phyloP scores from a whole-genome alignment of 2,888 invertebrate genomes.

The Sarcophaga carnaria region DNA sequence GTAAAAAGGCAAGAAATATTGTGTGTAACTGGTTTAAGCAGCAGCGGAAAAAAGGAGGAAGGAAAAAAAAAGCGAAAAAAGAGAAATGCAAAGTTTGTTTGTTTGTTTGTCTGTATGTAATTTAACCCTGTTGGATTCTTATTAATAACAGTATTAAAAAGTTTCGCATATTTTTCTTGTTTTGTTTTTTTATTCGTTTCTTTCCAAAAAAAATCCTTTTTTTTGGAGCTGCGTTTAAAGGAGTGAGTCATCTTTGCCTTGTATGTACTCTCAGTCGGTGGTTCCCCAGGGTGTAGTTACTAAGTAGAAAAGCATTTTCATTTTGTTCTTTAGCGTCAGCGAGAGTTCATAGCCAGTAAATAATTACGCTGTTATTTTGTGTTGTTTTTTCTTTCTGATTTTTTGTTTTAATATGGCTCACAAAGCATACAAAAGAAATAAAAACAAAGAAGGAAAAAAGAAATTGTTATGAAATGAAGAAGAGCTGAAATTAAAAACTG shows the following conservation, averaged over 20 bases:
- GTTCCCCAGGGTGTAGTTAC: constrained; percentile 66
- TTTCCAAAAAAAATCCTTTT: background rate
- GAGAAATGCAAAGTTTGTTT: constrained; percentile 20
- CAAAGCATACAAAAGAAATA: constrained; percentile 33
- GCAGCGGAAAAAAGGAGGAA: too few relatives aligned
- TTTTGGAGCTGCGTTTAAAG: background rate
- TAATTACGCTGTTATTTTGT: constrained; percentile 58
- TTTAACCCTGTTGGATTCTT: constrained; percentile 67
- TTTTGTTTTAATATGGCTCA: constrained; percentile 39
- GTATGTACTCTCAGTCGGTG: constrained; percentile 16
- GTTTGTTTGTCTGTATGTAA: constrained; percentile 52
- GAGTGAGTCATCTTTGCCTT: constrained; percentile 45
- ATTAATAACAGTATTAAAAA: constrained; percentile 66
- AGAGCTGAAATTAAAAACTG: constrained; percentile 47
- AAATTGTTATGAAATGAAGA: constrained; percentile 42
- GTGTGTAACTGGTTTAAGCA: too few relatives aligned
- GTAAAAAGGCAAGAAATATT: constrained; percentile 19
- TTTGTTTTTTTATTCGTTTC: background rate
- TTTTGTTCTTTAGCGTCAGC: constrained; percentile 8
- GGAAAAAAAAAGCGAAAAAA: background rate
- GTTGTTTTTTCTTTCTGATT: constrained; percentile 5
- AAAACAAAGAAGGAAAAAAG: constrained; percentile 3
- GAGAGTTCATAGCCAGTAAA: constrained; percentile 59
- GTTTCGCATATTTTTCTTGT: constrained; percentile 41
- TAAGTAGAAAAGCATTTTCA: constrained; percentile 46